phyloP scores from a whole-genome alignment of 2,888 invertebrate species.

The Coelinius sp. region DNA sequence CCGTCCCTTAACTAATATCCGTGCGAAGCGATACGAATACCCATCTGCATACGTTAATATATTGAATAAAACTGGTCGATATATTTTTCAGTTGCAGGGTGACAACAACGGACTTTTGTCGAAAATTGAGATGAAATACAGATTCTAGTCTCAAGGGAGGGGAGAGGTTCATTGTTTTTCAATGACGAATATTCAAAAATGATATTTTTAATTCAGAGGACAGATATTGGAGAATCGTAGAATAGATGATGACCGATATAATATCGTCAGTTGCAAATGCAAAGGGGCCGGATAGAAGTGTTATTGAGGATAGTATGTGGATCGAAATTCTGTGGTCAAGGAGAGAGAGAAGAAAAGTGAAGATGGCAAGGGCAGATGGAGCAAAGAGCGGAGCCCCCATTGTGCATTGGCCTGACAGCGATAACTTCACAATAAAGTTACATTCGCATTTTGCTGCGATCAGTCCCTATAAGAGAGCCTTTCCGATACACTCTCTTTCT shows the following conservation, averaged over 20 bases:
- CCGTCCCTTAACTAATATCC: conserved; percentile 49
- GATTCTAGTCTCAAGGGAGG: not conserved
- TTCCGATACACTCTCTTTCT: conserved; percentile 41
- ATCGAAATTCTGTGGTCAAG: conserved; percentile 32
- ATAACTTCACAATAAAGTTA: conserved; percentile 70
- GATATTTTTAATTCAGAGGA: not conserved
- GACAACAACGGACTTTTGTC: not conserved
- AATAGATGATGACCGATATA: conserved; percentile 14
- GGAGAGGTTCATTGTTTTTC: not conserved
- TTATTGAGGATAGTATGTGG: not conserved
- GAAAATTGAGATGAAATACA: conserved; percentile 4
- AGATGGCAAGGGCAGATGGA: conserved; percentile 64
- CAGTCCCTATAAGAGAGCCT: conserved; percentile 38
- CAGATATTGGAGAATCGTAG: not conserved
- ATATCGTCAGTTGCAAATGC: conserved; percentile 35
- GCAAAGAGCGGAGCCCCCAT: conserved; percentile 62
- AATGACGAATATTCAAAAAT: not conserved
- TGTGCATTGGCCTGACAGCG: conserved; percentile 68
- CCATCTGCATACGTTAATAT: conserved; percentile 39
- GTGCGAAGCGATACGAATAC: conserved; percentile 42
- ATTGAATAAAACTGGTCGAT: conserved; percentile 28
- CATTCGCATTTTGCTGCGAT: conserved; percentile 65
- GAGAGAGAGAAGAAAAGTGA: conserved; percentile 36
- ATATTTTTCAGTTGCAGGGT: conserved; percentile 7
- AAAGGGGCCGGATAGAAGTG: not conserved